Conservation (phyloP, 1,140 invertebrate genomes). For the Bombus pascuorum region DNA sequence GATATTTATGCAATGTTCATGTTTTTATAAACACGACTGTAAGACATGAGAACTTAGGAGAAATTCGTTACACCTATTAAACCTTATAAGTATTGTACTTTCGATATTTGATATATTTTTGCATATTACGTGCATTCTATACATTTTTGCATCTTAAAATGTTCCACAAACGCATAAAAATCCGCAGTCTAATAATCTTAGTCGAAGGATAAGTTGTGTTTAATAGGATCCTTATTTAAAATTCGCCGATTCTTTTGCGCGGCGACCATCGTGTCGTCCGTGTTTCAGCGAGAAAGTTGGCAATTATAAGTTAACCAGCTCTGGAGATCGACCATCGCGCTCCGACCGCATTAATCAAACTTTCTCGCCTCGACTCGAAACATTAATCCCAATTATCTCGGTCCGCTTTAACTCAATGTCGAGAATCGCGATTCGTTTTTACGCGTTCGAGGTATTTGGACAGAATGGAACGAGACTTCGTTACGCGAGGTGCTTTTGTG, state of each 20-base stretch:
- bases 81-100: too few relatives aligned
- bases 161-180: too few relatives aligned
- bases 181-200: too few relatives aligned
- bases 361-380: slow-evolving; percentile 30
- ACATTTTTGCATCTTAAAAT: too few relatives aligned
- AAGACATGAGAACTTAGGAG: too few relatives aligned
- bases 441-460: background rate
- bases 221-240: background rate
- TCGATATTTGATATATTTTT: too few relatives aligned
- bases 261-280: background rate
- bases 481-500: slow-evolving; percentile 48
- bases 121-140: too few relatives aligned
- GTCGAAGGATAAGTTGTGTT: background rate
- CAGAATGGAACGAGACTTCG: slow-evolving; percentile 6
- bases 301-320: slow-evolving; percentile 47
- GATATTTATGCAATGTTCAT: too few relatives aligned
- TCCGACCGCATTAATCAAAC: slow-evolving; percentile 43
- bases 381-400: slow-evolving; percentile 44
- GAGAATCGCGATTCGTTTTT: slow-evolving; percentile 21
- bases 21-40: too few relatives aligned
- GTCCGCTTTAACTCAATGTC: slow-evolving; percentile 35
- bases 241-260: slow-evolving; percentile 15
- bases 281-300: slow-evolving; percentile 27
- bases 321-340: slow-evolving; percentile 6
- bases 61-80: too few relatives aligned